phyloP scores from a whole-genome alignment of 2,888 invertebrate species.

The Drosophila atripex region DNA sequence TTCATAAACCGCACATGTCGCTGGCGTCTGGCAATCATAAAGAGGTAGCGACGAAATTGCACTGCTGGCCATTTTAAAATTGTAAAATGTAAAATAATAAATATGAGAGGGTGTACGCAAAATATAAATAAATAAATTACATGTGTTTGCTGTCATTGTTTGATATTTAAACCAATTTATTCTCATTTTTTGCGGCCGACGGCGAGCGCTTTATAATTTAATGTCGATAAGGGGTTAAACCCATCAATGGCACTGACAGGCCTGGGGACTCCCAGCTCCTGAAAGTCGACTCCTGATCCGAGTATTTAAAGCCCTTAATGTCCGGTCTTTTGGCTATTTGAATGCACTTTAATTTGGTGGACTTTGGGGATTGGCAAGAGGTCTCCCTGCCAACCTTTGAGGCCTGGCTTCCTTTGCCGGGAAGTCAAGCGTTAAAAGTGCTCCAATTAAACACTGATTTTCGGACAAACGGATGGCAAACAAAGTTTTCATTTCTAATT shows the following conservation, averaged over 20 bases:
- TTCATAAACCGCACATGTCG: slow-evolving; percentile 56
- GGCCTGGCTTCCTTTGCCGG: background rate
- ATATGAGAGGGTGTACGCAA: background rate
- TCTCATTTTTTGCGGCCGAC: slow-evolving; percentile 15
- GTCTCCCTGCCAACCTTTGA: background rate
- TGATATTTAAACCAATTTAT: slow-evolving; percentile 44
- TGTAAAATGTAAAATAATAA: slow-evolving; percentile 11
- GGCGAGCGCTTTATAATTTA: slow-evolving; percentile 13
- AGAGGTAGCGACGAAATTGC: slow-evolving; percentile 29
- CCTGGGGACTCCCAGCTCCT: slow-evolving; percentile 5
- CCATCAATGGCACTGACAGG: slow-evolving; percentile 37
- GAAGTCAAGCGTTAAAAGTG: slow-evolving; percentile 49
- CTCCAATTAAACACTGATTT: slow-evolving; percentile 46
- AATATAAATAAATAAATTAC: slow-evolving; percentile 46
- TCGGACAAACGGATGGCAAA: slow-evolving; percentile 32
- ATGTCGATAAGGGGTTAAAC: slow-evolving; percentile 29
- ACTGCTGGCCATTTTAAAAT: slow-evolving; percentile 41
- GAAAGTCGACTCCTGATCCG: slow-evolving; percentile 7
- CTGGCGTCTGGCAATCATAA: slow-evolving; percentile 29
- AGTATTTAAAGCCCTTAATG: slow-evolving; percentile 3
- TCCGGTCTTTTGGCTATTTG: slow-evolving; percentile 15
- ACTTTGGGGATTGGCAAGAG: background rate
- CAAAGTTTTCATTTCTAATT: slow-evolving; percentile 55
- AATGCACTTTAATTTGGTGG: slow-evolving; percentile 37
- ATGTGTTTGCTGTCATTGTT: slow-evolving; percentile 43